Evolutionary conservation across 2,888 invertebrate species (phyloP).

Genomic region (Hymenopus coronatus): DNA sequence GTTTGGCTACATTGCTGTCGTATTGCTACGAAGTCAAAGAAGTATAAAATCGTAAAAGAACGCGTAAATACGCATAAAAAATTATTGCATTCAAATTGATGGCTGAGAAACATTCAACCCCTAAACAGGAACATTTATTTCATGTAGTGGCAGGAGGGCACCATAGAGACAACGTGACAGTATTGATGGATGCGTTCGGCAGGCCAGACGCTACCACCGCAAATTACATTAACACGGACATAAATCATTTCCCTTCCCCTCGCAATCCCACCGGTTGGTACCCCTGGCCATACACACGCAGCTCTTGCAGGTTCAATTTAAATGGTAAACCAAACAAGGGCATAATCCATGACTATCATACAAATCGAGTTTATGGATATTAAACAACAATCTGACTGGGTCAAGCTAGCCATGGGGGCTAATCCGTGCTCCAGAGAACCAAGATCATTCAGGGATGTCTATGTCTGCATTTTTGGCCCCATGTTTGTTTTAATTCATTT

Average conservation of each 20-base stretch:
- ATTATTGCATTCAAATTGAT: background rate
- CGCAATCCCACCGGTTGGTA: background rate
- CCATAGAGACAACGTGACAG: background rate
- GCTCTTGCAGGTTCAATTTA: background rate
- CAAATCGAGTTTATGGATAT: background rate
- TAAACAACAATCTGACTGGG: background rate
- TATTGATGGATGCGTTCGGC: conserved; percentile 3
- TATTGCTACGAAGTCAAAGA: too few relatives aligned
- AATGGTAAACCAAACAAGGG: background rate
- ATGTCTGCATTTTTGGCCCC: background rate
- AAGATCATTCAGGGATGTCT: background rate
- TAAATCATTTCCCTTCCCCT: conserved; percentile 3
- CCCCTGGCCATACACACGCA: background rate
- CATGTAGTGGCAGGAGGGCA: background rate
- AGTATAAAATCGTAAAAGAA: background rate
- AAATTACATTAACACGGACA: conserved; percentile 14
- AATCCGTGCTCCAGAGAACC: background rate
- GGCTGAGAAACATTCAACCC: background rate
- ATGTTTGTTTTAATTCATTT: background rate
- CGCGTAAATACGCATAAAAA: background rate
- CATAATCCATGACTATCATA: background rate
- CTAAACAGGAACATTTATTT: background rate
- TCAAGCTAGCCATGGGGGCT: background rate
- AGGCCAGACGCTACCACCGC: background rate
- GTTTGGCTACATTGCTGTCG: too few relatives aligned